Percentiles rank a stretch among this genome's conserved stretches.
Evolutionary conservation across 2,113 vertebrate genomes (phyloP).

Genomic region (Oophaga pumilio): DNA sequence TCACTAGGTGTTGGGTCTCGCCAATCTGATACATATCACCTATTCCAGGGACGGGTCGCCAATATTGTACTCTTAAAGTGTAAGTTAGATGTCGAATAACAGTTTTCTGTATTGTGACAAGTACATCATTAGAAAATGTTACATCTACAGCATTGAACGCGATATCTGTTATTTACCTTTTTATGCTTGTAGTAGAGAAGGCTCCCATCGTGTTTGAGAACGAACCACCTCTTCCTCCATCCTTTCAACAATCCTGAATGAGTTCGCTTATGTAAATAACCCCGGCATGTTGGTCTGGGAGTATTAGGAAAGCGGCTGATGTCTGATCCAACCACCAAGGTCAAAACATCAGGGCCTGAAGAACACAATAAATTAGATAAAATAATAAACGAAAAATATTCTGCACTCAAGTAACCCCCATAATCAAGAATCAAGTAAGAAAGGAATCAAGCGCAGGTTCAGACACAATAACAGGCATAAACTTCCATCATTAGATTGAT

Average conservation of each 20-base stretch:
- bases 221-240: conserved; percentile 95
- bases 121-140: no score
- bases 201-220: conserved; percentile 82
- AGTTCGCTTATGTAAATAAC: conserved; percentile 88
- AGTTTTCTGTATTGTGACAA: no score
- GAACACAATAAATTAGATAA: conserved; percentile 23
- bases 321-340: conserved; percentile 85
- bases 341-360: conserved; percentile 83
- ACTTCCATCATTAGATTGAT: not conserved
- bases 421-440: not conserved
- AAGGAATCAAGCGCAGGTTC: not conserved
- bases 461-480: not conserved
- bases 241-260: conserved; percentile 84
- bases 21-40: no score
- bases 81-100: no score
- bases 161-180: conserved; percentile 72
- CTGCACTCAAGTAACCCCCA: not conserved
- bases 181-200: conserved; percentile 88
- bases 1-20: no score
- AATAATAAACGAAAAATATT: not conserved
- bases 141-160: not conserved
- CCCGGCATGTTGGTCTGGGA: conserved; percentile 81
- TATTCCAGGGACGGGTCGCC: no score
- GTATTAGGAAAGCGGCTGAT: conserved; percentile 83
- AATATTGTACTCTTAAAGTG: no score